phyloP scores from a whole-genome alignment of 2,888 invertebrate species.

The Graphium colonna region DNA sequence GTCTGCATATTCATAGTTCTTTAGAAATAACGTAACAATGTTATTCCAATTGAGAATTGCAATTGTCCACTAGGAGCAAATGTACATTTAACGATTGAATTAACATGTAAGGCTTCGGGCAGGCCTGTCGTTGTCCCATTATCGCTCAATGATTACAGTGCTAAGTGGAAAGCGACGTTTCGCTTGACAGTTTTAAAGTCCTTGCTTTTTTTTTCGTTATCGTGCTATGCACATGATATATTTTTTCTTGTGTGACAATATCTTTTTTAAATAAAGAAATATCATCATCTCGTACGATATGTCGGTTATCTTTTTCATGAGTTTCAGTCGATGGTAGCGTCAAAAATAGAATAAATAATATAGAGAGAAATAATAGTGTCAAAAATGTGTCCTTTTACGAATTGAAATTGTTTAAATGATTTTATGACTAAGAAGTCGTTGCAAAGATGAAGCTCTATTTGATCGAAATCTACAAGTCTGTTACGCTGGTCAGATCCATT shows the following conservation, averaged over 20 bases:
- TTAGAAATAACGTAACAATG: not conserved
- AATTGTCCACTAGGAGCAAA: not conserved
- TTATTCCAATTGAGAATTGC: not conserved
- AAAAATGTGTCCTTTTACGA: too few relatives aligned
- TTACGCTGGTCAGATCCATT: too few relatives aligned
- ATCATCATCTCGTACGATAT: not conserved
- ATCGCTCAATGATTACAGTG: not conserved
- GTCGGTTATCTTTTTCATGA: too few relatives aligned
- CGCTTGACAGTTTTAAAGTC: not conserved
- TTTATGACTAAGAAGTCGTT: too few relatives aligned
- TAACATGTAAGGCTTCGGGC: not conserved
- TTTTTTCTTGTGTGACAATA: not conserved
- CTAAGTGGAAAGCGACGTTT: not conserved
- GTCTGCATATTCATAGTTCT: too few relatives aligned
- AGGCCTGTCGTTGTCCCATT: not conserved
- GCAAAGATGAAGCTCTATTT: too few relatives aligned
- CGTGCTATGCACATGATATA: not conserved
- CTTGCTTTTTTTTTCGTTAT: not conserved
- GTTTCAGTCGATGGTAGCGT: too few relatives aligned
- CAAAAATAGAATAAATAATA: too few relatives aligned
- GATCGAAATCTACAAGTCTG: too few relatives aligned
- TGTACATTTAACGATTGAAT: not conserved
- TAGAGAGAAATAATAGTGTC: too few relatives aligned
- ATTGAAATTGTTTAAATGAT: too few relatives aligned
- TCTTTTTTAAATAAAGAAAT: not conserved